A percentile compares a stretch with the other conserved stretches of the same genome.
Conservation (phyloP, 92 coral and sea anemone species). For the Heteractis magnifica region DNA sequence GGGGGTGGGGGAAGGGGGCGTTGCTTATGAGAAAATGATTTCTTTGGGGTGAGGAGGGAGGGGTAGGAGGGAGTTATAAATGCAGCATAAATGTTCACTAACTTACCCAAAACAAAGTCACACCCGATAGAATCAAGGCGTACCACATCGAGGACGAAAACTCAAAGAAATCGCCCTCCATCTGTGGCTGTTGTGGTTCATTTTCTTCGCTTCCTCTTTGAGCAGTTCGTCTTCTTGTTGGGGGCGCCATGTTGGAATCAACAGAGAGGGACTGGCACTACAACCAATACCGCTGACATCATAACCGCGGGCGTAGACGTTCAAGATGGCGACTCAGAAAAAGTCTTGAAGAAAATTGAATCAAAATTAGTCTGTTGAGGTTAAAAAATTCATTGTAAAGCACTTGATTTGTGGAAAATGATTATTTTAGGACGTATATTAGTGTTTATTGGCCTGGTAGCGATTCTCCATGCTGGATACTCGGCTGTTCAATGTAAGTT, state of each 20-base stretch:
- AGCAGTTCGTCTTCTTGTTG: conserved; percentile 36
- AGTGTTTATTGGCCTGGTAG: conserved; percentile 84
- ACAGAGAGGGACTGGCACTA: conserved; percentile 22
- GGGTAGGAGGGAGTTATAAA: not conserved
- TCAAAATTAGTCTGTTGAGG: not conserved
- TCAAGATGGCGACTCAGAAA: conserved; percentile 47
- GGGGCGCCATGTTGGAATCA: conserved; percentile 62
- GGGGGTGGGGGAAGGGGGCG: not conserved
- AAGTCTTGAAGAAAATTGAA: not conserved
- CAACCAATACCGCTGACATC: conserved; percentile 7
- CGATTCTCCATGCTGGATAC: conserved; percentile 97
- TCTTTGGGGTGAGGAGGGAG: not conserved
- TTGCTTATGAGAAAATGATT: not conserved
- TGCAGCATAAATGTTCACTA: not conserved
- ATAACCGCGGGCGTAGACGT: conserved; percentile 14
- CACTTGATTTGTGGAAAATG: conserved; percentile 45
- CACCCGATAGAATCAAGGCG: conserved; percentile 6
- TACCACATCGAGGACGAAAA: conserved; percentile 29
- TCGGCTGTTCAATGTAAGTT: conserved; percentile 99
- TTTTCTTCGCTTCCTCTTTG: conserved; percentile 24
- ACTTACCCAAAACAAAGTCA: conserved; percentile 63
- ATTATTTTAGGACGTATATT: conserved; percentile 84
- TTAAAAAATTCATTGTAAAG: not conserved
- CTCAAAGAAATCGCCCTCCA: conserved; percentile 50
- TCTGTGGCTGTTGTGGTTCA: not conserved